Base-by-base conservation (phyloP, 2,888 invertebrate species). In the Archips xylosteana region DNA sequence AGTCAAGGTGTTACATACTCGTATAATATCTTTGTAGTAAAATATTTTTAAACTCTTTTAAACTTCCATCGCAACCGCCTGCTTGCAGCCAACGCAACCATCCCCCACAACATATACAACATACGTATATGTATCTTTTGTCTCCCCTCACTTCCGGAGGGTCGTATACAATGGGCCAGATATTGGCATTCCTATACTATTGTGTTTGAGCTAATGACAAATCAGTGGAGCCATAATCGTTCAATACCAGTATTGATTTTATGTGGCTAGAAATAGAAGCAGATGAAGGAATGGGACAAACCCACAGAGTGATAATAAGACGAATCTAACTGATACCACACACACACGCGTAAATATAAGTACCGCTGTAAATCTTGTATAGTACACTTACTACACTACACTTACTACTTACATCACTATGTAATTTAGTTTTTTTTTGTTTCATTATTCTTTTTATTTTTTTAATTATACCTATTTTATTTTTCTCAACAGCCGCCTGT, bases 181-280 rank as follows among this genome's bases (percentile, higher is more conserved):
- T 74, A 74, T 74, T 74, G 74, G 74, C 74, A 74, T 74, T 74
- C 74, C 69, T 70, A 70, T 45, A 51, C 54, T 49, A 74, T 74
- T 74, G 74, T 74, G 74, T 70, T 70, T 69, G 64, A 39, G 69
- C 74, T 74, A 74, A 74, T 74, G 74, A 74, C 74, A 74, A 74
- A 74, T 74, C 74, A 70, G 60, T 74, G 69, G 39, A 68, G 57
- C 68, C 42, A 63, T 73, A 73, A 73, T 73, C 73, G 73, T 63
- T 69, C 73, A 42, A 51, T 73, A 67, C 66, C n/a, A 62, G 36
- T 73, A 73, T 73, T 73, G 73, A 73, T 73, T 73, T 64, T 72
- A 62, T 51, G 62, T 47, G 67, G 47, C 9, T 47, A 67, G 45
- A 9, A 45, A 12, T 3, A 12, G 45, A 10, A 45, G 10, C 10